Base-by-base conservation (phyloP, 2,113 vertebrate species). In the Osmerus eperlanus region DNA sequence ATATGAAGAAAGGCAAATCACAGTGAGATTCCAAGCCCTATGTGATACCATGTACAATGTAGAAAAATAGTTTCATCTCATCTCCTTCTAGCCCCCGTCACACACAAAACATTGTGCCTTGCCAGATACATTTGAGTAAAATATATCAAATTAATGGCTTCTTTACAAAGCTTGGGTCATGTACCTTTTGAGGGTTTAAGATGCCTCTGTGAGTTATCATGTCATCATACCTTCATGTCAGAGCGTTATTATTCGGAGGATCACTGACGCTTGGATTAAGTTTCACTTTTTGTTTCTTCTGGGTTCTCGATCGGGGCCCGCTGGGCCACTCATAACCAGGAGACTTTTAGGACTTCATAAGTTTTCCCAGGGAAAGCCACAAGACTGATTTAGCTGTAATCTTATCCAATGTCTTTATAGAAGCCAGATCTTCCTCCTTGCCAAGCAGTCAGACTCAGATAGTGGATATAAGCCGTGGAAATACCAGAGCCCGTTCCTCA, bases 171-270 rank as follows among this genome's bases (percentile, higher is more conserved):
- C 91, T 83, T 85, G 91, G 94, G 94, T 95, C 93, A 92, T 93
- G 92, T 94, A 94, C 93, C 94, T 95, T 91, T 77, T 90, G 86
- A 91, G 89, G 89, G 89, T 94, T 88, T 81, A 90, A 87, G 93
- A 93, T 93, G 91, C 92, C 87, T 90, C 92, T 84, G 85, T 95
- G 93, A 95, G 94, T 95, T 95, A 96, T 95, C 93, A 93, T 93
- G 93, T 94, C 92, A 94, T 95, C 95, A 94, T 93, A 95, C 93
- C 93, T 90, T 87, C 85, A 91, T 95, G 95, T 94, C 95, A 97
- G 92, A 90, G 89, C 91, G 89, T 93, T 93, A 94, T 97, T 96
- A 96, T 94, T 92, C 86, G 86, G 93, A 93, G 90, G 93, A 94
- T 94, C 91, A 92, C 91, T 93, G 93, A 92, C 91, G 88, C 92